Base-by-base conservation (phyloP, 2,797 vertebrate genomes). In the Cossypha polioptera region DNA sequence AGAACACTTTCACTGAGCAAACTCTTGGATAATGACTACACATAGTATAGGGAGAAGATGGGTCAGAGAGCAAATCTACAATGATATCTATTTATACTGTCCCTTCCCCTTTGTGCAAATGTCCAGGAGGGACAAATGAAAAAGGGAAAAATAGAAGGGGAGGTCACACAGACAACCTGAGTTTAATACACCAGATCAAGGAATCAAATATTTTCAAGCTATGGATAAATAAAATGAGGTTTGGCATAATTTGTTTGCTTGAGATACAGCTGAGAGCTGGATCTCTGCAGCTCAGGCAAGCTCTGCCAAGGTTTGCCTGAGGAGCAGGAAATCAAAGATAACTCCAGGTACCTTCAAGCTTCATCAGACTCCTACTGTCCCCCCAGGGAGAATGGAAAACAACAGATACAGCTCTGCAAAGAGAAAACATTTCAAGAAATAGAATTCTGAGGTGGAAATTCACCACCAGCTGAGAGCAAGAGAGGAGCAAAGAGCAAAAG, bases 291-390 rank as follows among this genome's bases (percentile, higher is more conserved):
- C 43, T 82, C 59, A 53, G 45, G 40, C 55, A 90, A 89, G 36
- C 42, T 26, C 62, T 86, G 86, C 86, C 90, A 85, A 93, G 33
- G 58, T 89, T 86, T 0, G 13, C 81, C 61, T 58, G 62, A 80
- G 75, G 73, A 87, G 68, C 53, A 89, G 47, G 38, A 94, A 96
- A 80, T 77, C 75, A 35, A 78, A 90, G 73, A 84, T 45, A 93
- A 94, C 51, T 80, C 72, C 89, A 91, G 89, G 78, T 93, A 91
- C 69, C 51, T 95, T 94, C 85, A 90, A 78, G 79, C 66, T 78
- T 94, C 79, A 77, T 79, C 75, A 84, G 69, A 57, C 69, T 91
- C 85, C 66, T 90, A 63, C 62, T 2, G 9, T 72, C 54, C 54
- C 48, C 35, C 40, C 21, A 24, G 55, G 59, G 55, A 88, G 69